phyloP scores from a whole-genome alignment of 1,140 invertebrate species.

The Formica exsecta region DNA sequence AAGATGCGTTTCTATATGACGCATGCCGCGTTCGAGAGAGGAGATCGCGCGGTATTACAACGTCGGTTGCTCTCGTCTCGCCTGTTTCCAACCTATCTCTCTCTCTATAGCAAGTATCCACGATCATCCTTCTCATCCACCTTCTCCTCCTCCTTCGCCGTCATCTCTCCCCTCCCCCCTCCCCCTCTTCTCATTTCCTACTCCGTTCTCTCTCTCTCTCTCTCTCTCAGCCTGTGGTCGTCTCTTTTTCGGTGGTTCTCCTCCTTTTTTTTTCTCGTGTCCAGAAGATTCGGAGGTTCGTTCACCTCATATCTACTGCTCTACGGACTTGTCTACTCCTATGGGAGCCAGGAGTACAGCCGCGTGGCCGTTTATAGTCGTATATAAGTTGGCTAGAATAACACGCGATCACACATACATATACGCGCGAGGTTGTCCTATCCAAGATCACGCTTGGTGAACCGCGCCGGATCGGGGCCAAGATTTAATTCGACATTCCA shows the following conservation, averaged over 20 bases:
- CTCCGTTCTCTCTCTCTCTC: conserved; percentile 34
- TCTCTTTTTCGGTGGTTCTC: conserved; percentile 56
- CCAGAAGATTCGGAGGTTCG: conserved; percentile 80
- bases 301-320: conserved; percentile 78
- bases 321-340: conserved; percentile 47
- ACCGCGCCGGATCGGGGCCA: conserved; percentile 60
- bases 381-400: conserved; percentile 59
- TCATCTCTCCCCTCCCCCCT: not conserved
- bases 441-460: conserved; percentile 64
- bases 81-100: conserved; percentile 13
- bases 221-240: conserved; percentile 43
- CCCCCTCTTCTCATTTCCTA: conserved; percentile 21
- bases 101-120: conserved; percentile 27
- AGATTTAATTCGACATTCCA: conserved; percentile 79
- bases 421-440: conserved; percentile 26
- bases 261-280: conserved; percentile 71
- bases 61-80: conserved; percentile 2
- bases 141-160: not conserved
- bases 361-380: conserved; percentile 15
- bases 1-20: conserved; percentile 56
- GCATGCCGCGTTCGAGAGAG: conserved; percentile 11
- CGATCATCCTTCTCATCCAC: conserved; percentile 44
- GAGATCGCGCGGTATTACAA: conserved; percentile 57
- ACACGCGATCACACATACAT: conserved; percentile 47
- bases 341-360: conserved; percentile 54